phyloP scores from a whole-genome alignment of 2,113 vertebrate species.

The Grammomys surdaster region DNA sequence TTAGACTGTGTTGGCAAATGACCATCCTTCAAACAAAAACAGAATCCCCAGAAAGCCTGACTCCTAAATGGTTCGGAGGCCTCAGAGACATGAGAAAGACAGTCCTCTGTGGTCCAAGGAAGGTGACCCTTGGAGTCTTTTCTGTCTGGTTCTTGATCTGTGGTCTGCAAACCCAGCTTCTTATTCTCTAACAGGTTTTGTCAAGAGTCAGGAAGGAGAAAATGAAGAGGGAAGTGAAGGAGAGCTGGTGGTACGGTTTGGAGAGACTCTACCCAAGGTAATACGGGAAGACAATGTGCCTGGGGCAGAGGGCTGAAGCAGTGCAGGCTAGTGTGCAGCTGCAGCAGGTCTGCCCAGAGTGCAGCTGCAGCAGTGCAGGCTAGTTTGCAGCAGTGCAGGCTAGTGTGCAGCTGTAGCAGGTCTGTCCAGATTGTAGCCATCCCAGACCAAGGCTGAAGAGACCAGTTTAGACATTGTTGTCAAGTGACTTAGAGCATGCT shows the following conservation, averaged over 20 bases:
- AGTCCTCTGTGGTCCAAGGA: background rate
- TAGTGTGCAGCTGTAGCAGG: too few relatives aligned
- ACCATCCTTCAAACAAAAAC: constrained; percentile 47
- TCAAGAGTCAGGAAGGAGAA: constrained; percentile 96
- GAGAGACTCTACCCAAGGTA: constrained; percentile 93
- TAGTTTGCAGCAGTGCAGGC: too few relatives aligned
- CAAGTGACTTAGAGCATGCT: accelerated
- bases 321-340: background rate
- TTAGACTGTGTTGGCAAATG: constrained; percentile 39
- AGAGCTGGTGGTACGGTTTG: constrained; percentile 93
- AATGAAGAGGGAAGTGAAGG: constrained; percentile 92
- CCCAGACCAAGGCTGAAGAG: background rate
- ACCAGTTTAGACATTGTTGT: background rate
- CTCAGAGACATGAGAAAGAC: background rate
- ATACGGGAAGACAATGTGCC: constrained; percentile 5
- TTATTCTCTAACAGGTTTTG: constrained; percentile 88
- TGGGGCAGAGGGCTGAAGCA: background rate
- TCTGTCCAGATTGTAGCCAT: background rate
- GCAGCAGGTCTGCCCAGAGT: too few relatives aligned
- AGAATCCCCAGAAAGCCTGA: constrained; percentile 27
- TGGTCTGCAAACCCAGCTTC: background rate
- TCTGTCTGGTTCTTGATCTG: constrained; percentile 41
- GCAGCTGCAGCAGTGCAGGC: too few relatives aligned
- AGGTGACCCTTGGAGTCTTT: background rate
- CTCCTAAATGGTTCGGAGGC: background rate